Evolutionary conservation across 2,113 vertebrate genomes (phyloP).

Genomic region (Agapornis roseicollis): DNA sequence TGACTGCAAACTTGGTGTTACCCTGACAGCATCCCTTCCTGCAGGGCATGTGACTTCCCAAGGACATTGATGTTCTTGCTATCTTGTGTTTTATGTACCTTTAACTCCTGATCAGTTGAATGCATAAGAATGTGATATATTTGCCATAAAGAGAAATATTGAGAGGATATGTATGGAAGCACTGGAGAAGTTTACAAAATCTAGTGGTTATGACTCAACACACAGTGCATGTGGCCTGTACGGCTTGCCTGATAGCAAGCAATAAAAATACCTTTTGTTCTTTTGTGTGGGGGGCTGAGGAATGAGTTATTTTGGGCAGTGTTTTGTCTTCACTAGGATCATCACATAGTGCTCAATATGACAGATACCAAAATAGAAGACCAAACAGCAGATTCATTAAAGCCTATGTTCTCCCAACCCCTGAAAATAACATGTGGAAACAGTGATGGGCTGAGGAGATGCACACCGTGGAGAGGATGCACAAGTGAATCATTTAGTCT

Average conservation of each 20-base stretch:
- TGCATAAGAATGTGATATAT: background rate
- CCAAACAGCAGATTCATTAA: background rate
- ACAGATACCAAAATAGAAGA: background rate
- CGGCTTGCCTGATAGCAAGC: background rate
- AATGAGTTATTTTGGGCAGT: background rate
- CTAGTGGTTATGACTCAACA: background rate
- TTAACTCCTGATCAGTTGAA: background rate
- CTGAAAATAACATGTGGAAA: background rate
- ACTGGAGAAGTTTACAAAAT: background rate
- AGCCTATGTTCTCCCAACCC: background rate
- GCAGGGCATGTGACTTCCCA: background rate
- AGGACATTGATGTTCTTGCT: background rate
- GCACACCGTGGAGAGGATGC: background rate
- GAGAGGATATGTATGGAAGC: background rate
- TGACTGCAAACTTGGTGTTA: background rate
- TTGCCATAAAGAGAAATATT: background rate
- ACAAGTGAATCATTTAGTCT: background rate
- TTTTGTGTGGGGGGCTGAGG: background rate
- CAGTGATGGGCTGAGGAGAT: accelerated
- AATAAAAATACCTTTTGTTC: background rate
- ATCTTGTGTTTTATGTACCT: background rate
- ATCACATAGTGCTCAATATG: background rate
- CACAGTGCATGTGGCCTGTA: background rate
- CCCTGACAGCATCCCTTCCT: background rate
- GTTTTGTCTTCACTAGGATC: background rate